These are phyloP conservation scores for Lacerta bilineata DNA, from an alignment of 2,797 vertebrate species.

Conservation along the genomic window DNA sequence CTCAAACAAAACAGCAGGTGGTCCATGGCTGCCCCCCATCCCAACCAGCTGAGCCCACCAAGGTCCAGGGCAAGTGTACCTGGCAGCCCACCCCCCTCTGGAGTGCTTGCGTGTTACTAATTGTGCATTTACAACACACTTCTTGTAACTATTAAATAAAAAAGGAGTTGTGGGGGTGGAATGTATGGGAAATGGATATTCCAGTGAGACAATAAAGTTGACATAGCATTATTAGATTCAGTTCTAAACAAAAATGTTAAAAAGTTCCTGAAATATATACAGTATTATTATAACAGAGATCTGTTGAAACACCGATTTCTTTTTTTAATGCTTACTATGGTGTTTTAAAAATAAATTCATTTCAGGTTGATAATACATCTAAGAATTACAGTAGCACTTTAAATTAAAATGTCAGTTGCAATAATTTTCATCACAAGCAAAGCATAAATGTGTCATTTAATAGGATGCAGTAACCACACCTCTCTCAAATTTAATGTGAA, in stretches of 20 bases:
- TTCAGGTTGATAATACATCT: slow-evolving; percentile 5
- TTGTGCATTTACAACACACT: background rate
- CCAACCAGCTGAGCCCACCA: no score
- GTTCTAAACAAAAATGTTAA: background rate
- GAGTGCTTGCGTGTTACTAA: no score
- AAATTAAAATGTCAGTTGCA: slow-evolving; percentile 6
- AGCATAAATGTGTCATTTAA: background rate
- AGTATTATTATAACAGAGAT: background rate
- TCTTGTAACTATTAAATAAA: background rate
- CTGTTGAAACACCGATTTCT: background rate
- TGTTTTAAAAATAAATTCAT: background rate
- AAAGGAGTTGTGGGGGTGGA: background rate
- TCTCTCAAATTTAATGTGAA: background rate
- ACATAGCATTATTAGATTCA: background rate
- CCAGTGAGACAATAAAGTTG: background rate
- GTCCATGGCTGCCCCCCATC: no score
- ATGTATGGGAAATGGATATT: background rate
- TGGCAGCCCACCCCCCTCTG: no score
- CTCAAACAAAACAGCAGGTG: no score
- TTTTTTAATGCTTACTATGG: background rate
- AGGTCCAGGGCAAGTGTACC: no score
- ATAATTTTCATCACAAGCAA: background rate
- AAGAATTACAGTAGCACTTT: slow-evolving; percentile 1
- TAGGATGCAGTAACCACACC: background rate
- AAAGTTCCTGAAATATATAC: background rate